phyloP scores from a whole-genome alignment of 2,888 invertebrate species.

The Lysandra bellargus region DNA sequence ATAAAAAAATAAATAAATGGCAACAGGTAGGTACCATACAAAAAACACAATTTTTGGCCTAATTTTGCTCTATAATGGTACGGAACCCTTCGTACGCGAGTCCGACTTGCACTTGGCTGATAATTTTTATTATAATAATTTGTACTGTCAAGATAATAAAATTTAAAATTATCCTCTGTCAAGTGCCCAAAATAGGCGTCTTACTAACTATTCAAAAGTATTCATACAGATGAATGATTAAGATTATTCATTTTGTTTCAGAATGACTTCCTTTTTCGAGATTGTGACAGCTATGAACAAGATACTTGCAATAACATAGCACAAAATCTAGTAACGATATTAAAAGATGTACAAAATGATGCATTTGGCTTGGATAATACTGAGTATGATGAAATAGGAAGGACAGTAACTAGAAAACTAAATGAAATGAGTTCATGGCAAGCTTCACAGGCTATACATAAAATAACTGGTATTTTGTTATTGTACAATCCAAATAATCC shows the following conservation, averaged over 20 bases:
- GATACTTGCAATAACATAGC: slow-evolving; percentile 56
- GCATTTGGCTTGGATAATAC: slow-evolving; percentile 56
- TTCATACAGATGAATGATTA: background rate
- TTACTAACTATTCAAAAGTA: too few species aligned
- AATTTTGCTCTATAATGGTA: too few species aligned
- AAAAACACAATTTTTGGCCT: too few species aligned
- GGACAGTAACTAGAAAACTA: slow-evolving; percentile 55
- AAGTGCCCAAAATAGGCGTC: too few species aligned
- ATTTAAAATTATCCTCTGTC: background rate
- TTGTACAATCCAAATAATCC: slow-evolving; percentile 64
- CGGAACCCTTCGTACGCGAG: too few species aligned
- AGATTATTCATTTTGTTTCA: slow-evolving; percentile 42
- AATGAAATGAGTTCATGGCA: slow-evolving; percentile 61
- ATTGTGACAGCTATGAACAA: slow-evolving; percentile 41
- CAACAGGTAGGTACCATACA: too few species aligned
- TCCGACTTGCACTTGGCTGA: too few species aligned
- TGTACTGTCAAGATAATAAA: background rate
- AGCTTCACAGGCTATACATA: slow-evolving; percentile 56
- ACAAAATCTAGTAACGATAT: slow-evolving; percentile 56
- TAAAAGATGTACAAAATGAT: slow-evolving; percentile 63
- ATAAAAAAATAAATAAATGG: too few species aligned
- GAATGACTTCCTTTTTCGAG: slow-evolving; percentile 40
- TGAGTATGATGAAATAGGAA: slow-evolving; percentile 57
- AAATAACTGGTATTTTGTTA: slow-evolving; percentile 63
- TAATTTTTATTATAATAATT: background rate